Base-by-base conservation (phyloP, 2,888 invertebrate species). In the Eumacrocentrus americanus region DNA sequence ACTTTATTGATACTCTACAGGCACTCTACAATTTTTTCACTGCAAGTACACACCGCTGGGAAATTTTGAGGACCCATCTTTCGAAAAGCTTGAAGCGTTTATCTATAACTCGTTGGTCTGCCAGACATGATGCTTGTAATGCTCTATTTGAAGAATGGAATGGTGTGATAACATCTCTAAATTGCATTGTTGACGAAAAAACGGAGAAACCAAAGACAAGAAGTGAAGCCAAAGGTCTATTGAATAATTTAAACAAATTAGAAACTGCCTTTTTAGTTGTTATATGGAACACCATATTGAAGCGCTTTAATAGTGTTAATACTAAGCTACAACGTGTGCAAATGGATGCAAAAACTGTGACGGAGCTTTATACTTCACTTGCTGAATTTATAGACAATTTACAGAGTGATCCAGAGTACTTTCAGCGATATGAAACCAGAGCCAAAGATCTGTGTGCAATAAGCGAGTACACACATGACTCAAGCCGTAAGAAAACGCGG, bases 41-140 rank as follows among this genome's bases (percentile, higher is more conserved):
- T 58, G 60, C 35, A 11, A 69, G 67, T 20, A 67, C 66, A 40
- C 57, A 68, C 57, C 60, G 67, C 40, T 70, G 69, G 69, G 42
- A 65, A 58, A 54, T 53, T 11, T 53, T 59, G 37, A 35, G 38
- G 23, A 22, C 3, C 9, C 23, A 46, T 46, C 20, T 6, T 63
- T 2, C 7, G 12, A 40, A 40, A 53, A 51, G 34, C 3, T 55
- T 72, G 12, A 72, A 72, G 60, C 70, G 65, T 65, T 67, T 72
- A 35, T 70, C 66, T 51, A 62, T 67, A 20, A 75, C 67, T 51
- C 70, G 71, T 68, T 76, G 71, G 72, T 70, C 69, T 65, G 72
- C 72, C 60, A 67, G 67, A 70, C 69, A 62, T 61, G 58, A 67
- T 53, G 70, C 66, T 23, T 66, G 59, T 58, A 63, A 55, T 54